These are phyloP conservation scores for Mixornis gularis DNA, from an alignment of 2,113 vertebrate genomes.

Conservation along the genomic window DNA sequence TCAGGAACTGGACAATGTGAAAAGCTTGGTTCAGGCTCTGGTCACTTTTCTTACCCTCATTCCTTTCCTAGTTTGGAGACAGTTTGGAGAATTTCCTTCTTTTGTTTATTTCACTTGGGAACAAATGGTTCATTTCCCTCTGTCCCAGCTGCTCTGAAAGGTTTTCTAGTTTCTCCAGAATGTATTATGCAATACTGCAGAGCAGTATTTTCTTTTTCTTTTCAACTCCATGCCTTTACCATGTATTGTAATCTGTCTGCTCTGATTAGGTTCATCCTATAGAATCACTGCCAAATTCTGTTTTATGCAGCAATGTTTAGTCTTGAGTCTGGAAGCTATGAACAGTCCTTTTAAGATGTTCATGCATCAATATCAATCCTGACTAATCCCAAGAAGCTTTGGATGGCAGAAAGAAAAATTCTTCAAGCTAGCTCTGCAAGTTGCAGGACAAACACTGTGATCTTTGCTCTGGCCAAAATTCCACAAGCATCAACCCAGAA, in stretches of 20 bases:
- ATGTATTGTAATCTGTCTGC: slow-evolving; percentile 55
- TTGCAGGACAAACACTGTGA: background rate
- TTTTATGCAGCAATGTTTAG: slow-evolving; percentile 54
- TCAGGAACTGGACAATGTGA: slow-evolving; percentile 2
- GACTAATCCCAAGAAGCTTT: slow-evolving; percentile 29
- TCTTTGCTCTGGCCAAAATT: background rate
- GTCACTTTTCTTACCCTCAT: slow-evolving; percentile 2
- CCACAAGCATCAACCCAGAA: background rate
- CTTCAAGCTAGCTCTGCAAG: slow-evolving; percentile 10
- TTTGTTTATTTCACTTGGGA: slow-evolving; percentile 37
- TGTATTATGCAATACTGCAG: slow-evolving; percentile 8
- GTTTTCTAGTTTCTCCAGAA: slow-evolving; percentile 53
- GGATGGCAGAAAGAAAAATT: background rate
- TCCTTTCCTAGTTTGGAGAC: slow-evolving; percentile 40
- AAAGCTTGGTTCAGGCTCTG: background rate
- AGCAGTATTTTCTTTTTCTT: slow-evolving; percentile 19
- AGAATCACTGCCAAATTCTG: slow-evolving; percentile 58
- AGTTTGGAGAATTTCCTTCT: slow-evolving; percentile 22
- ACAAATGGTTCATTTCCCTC: slow-evolving; percentile 40
- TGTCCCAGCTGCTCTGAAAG: slow-evolving; percentile 37
- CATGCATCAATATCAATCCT: slow-evolving; percentile 37
- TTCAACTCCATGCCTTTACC: slow-evolving; percentile 4
- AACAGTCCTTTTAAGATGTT: slow-evolving; percentile 49
- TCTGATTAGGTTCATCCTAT: slow-evolving; percentile 54
- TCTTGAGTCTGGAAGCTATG: slow-evolving; percentile 56